A percentile compares a stretch with the other conserved stretches of the same genome.
These are phyloP conservation scores for Wiebesia pumilae DNA, from an alignment of 1,140 invertebrate species.

Conservation along the genomic window DNA sequence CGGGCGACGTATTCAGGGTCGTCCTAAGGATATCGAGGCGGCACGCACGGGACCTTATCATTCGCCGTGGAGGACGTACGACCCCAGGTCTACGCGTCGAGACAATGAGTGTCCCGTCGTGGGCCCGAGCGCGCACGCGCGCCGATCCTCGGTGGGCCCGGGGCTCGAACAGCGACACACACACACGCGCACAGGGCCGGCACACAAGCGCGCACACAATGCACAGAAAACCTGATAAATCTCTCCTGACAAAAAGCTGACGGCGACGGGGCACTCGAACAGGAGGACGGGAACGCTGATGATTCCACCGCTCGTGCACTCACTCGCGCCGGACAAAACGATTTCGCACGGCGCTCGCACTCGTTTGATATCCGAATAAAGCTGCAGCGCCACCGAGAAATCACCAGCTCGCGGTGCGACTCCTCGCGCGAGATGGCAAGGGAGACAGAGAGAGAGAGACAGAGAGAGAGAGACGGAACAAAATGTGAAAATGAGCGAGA, in stretches of 20 bases:
- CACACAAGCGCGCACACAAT: background rate
- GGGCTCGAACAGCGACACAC: background rate
- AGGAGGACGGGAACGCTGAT: background rate
- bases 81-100: background rate
- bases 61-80: background rate
- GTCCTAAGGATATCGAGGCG: background rate
- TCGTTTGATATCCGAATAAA: slow-evolving; percentile 49
- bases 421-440: background rate
- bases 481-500: background rate
- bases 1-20: background rate
- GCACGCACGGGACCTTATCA: background rate
- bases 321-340: slow-evolving; percentile 48
- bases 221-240: slow-evolving; percentile 32
- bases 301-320: slow-evolving; percentile 9
- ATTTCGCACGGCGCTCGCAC: slow-evolving; percentile 28
- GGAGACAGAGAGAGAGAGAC: background rate
- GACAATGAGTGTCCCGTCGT: background rate
- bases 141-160: background rate
- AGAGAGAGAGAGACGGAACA: background rate
- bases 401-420: too few relatives aligned
- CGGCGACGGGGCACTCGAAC: too few relatives aligned
- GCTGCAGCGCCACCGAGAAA: background rate
- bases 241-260: slow-evolving; percentile 7
- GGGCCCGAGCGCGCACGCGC: background rate
- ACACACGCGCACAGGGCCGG: background rate